Conservation (phyloP, 1,140 invertebrate species). For the Carposina sasakii region DNA sequence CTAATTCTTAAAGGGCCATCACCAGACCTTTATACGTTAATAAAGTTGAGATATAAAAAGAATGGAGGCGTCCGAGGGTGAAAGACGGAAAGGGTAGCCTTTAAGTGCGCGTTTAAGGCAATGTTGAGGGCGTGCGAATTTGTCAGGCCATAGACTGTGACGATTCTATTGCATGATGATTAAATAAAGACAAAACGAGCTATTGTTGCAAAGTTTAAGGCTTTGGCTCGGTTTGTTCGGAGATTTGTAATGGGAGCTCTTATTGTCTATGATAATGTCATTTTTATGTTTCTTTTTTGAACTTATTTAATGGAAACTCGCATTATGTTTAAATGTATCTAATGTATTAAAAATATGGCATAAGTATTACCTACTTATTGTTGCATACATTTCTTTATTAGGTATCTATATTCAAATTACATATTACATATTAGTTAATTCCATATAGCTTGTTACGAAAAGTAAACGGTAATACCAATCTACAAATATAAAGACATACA, state of each 20-base stretch:
- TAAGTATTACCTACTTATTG: no score
- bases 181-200: conserved; percentile 57
- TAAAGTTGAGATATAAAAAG: conserved; percentile 72
- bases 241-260: conserved; percentile 18
- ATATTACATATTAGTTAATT: background rate
- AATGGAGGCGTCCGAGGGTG: conserved; percentile 65
- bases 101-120: conserved; percentile 68
- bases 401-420: background rate
- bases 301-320: background rate
- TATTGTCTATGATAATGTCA: conserved; percentile 2
- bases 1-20: conserved; percentile 71
- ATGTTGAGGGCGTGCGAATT: conserved; percentile 69
- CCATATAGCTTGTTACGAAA: background rate
- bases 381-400: background rate
- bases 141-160: conserved; percentile 53
- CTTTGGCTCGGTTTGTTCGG: conserved; percentile 22
- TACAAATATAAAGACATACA: background rate
- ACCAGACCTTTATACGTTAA: conserved; percentile 70
- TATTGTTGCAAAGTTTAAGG: conserved; percentile 15
- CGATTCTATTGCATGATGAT: conserved; percentile 57
- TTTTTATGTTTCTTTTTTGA: background rate
- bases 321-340: background rate
- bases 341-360: background rate
- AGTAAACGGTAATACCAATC: background rate
- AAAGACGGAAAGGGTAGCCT: conserved; percentile 57